These are phyloP conservation scores for Carcinoscorpius rotundicauda DNA, from an alignment of 1,140 invertebrate species.

Conservation along the genomic window DNA sequence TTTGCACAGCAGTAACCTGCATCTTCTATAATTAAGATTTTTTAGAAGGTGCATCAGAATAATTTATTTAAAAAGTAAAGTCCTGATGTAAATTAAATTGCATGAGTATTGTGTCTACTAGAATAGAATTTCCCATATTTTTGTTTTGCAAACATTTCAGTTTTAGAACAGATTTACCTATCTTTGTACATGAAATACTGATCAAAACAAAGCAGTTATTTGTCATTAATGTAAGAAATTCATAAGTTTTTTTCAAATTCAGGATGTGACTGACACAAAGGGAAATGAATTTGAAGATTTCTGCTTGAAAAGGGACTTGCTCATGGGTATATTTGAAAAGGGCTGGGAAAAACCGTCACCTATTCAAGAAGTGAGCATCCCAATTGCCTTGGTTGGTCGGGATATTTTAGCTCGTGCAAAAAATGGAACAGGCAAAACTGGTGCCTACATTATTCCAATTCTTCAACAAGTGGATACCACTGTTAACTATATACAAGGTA, in stretches of 20 bases:
- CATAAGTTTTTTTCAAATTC: slow-evolving; percentile 13
- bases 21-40: too few species aligned
- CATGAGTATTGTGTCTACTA: too few species aligned
- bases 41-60: too few species aligned
- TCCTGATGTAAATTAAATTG: too few species aligned
- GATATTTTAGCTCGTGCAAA: slow-evolving; percentile 97
- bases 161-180: too few species aligned
- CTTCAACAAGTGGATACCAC: slow-evolving; percentile 85
- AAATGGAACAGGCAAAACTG: slow-evolving; percentile 99
- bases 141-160: too few species aligned
- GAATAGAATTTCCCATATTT: too few species aligned
- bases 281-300: slow-evolving; percentile 99
- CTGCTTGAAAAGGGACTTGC: slow-evolving; percentile 87
- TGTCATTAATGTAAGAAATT: too few species aligned
- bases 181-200: too few species aligned
- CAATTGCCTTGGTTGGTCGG: slow-evolving; percentile 91
- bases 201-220: too few species aligned
- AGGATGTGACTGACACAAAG: slow-evolving; percentile 99
- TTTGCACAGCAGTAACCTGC: too few species aligned
- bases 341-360: slow-evolving; percentile 99
- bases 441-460: slow-evolving; percentile 97
- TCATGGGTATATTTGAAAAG: slow-evolving; percentile 99
- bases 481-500: slow-evolving; percentile 78
- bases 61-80: too few species aligned
- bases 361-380: slow-evolving; percentile 98